A percentile compares a stretch with the other conserved stretches of the same genome.
Conservation (phyloP, 1,140 invertebrate genomes). For the Drosophila quadrilineata region DNA sequence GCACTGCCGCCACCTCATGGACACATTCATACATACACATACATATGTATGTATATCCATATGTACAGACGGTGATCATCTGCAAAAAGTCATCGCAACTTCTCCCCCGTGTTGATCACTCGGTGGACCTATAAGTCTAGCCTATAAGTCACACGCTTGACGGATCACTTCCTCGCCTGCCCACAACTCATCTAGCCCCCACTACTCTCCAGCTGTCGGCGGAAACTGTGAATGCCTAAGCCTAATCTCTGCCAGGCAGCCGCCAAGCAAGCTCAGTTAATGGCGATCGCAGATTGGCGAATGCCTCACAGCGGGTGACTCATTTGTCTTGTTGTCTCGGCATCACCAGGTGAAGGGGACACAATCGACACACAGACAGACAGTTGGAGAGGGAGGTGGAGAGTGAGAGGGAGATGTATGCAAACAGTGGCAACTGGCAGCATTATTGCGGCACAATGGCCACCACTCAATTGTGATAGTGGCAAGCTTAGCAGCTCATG, state of each 20-base stretch:
- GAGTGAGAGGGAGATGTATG: too few relatives aligned
- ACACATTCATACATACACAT: too few relatives aligned
- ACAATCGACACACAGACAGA: too few relatives aligned
- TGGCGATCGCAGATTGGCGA: conserved; percentile 34
- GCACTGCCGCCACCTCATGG: neutral
- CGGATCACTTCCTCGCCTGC: conserved; percentile 67
- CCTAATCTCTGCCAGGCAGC: conserved; percentile 21
- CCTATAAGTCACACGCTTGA: conserved; percentile 68
- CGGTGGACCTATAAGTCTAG: neutral
- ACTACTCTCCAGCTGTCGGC: conserved; percentile 24
- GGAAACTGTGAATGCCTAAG: conserved; percentile 44
- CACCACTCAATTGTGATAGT: too few relatives aligned
- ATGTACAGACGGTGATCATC: conserved; percentile 1
- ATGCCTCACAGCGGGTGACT: conserved; percentile 1
- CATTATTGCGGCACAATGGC: too few relatives aligned
- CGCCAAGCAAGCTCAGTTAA: conserved; percentile 41
- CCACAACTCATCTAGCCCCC: too few relatives aligned
- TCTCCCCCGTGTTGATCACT: neutral
- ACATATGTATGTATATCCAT: too few relatives aligned
- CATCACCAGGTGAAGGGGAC: conserved; percentile 16
- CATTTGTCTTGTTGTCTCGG: conserved; percentile 6
- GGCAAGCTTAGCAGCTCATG: too few relatives aligned
- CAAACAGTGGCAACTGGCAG: too few relatives aligned
- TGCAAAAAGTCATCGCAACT: conserved; percentile 23
- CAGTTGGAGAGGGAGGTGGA: too few relatives aligned